phyloP scores from a whole-genome alignment of 2,113 vertebrate species.

The Dunckerocampus dactyliophorus region DNA sequence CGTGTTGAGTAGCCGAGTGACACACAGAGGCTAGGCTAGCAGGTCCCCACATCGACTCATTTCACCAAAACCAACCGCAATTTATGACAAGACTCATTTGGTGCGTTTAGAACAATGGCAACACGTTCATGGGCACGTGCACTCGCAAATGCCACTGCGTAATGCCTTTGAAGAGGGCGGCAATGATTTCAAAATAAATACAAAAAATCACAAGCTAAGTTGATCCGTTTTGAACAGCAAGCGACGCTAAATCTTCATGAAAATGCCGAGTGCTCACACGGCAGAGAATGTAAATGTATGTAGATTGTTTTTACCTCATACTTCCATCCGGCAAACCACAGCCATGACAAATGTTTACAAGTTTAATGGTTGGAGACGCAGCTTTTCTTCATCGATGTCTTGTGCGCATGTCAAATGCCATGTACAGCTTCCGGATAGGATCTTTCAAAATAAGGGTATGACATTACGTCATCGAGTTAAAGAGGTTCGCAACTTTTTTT shows the following conservation, averaged over 20 bases:
- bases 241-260: neutral
- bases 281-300: rapidly evolving
- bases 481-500: neutral
- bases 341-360: constrained; percentile 51
- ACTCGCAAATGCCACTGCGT: neutral
- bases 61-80: neutral
- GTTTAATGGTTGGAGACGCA: constrained; percentile 11
- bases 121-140: neutral
- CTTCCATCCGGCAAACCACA: constrained; percentile 38
- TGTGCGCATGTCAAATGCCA: constrained; percentile 44
- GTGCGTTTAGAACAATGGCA: neutral
- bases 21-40: no score
- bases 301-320: constrained; percentile 43
- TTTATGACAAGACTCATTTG: neutral
- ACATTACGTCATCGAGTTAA: constrained; percentile 23
- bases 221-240: constrained; percentile 6
- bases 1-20: neutral
- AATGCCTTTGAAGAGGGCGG: neutral
- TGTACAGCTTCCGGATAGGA: constrained; percentile 26
- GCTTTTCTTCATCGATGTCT: constrained; percentile 19
- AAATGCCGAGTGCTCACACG: neutral
- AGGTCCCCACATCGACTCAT: neutral
- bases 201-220: constrained; percentile 11
- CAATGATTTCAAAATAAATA: neutral
- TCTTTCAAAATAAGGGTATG: constrained; percentile 48